phyloP scores from a whole-genome alignment of 2,797 vertebrate species.

The Kryptopterus vitreolus region DNA sequence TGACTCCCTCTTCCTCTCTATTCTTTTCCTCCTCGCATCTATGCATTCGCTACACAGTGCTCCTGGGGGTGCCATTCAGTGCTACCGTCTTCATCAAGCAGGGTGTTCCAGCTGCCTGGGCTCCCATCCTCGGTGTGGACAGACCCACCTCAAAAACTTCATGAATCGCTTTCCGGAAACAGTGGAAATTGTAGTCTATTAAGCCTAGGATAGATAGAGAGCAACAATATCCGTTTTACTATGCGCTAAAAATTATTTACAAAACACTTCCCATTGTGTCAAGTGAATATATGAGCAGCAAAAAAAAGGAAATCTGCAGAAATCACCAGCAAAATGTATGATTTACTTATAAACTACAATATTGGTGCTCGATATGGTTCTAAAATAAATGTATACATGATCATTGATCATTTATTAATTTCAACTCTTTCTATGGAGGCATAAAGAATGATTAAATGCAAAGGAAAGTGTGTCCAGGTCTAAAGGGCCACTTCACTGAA shows the following conservation, averaged over 20 bases:
- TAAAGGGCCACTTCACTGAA: background rate
- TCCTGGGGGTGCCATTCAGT: slow-evolving; percentile 93
- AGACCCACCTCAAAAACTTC: slow-evolving; percentile 98
- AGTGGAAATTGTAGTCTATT: slow-evolving; percentile 99
- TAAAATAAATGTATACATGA: background rate
- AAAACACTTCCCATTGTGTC: background rate
- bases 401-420: background rate
- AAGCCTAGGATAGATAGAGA: slow-evolving; percentile 77
- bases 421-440: no score
- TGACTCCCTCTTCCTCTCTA: slow-evolving; percentile 55
- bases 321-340: background rate
- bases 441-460: background rate
- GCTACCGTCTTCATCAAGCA: slow-evolving; percentile 88
- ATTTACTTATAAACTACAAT: background rate
- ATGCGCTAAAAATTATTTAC: background rate
- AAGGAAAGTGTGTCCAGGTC: background rate
- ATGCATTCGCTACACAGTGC: slow-evolving; percentile 79
- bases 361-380: background rate
- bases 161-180: slow-evolving; percentile 99
- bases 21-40: slow-evolving; percentile 50
- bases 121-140: slow-evolving; percentile 80
- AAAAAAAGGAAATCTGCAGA: no score
- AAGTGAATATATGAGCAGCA: background rate
- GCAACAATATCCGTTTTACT: background rate
- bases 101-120: slow-evolving; percentile 80